phyloP scores from a whole-genome alignment of 2,888 invertebrate genomes.

The Abscondita cerata region DNA sequence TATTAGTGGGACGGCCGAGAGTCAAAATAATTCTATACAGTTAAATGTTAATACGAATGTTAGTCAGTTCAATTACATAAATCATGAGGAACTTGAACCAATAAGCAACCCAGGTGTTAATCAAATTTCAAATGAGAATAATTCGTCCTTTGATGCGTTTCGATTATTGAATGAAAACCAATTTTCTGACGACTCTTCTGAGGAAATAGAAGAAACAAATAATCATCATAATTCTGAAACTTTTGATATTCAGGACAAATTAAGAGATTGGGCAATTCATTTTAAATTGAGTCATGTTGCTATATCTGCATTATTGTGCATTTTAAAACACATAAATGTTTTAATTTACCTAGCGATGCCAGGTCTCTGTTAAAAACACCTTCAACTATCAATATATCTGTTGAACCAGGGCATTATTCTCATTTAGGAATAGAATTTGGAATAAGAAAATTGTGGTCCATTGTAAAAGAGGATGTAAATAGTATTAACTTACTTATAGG shows the following conservation, averaged over 20 bases:
- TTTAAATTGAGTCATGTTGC: not conserved
- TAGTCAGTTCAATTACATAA: not conserved
- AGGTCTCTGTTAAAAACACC: not conserved
- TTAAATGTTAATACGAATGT: not conserved
- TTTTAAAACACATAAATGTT: not conserved
- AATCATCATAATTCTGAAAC: not conserved
- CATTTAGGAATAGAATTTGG: not conserved
- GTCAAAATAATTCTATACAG: not conserved
- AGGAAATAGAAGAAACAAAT: not conserved
- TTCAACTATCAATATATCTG: not conserved
- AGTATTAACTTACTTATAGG: no score
- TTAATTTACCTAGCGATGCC: not conserved
- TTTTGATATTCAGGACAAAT: not conserved
- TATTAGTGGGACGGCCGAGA: not conserved
- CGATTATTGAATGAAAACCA: not conserved
- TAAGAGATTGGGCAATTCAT: constrained; percentile 1
- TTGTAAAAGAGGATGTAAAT: not conserved
- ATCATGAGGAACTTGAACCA: not conserved
- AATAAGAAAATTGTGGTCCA: not conserved
- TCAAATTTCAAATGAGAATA: no score
- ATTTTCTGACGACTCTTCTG: not conserved
- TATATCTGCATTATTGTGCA: not conserved
- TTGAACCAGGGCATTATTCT: constrained; percentile 8
- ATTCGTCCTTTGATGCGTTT: not conserved
- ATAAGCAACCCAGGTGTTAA: no score